A percentile compares a stretch with the other conserved stretches of the same genome.
Conservation (phyloP, 2,888 invertebrate genomes). For the Cactoblastis cactorum region DNA sequence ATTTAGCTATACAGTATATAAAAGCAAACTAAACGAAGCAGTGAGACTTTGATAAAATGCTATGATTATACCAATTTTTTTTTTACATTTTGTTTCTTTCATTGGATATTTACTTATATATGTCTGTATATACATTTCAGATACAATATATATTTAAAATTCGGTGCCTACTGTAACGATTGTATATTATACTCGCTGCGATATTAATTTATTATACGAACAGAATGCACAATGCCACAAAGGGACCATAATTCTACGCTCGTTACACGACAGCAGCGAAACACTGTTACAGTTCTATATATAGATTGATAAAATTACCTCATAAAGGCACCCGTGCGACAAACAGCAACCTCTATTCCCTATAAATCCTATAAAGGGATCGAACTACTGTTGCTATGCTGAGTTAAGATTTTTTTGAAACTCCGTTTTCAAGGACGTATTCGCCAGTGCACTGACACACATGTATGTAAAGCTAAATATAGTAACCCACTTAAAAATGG, state of each 20-base stretch:
- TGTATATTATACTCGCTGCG: conserved; percentile 23
- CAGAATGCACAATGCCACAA: conserved; percentile 36
- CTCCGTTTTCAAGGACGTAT: conserved; percentile 73
- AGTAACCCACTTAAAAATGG: conserved; percentile 27
- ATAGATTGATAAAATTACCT: conserved; percentile 44
- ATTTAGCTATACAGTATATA: too few relatives aligned
- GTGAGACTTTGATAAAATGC: too few relatives aligned
- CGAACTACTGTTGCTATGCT: conserved; percentile 74
- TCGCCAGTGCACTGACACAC: conserved; percentile 40
- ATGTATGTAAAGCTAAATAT: conserved; percentile 28
- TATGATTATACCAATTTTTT: too few relatives aligned
- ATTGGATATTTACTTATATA: too few relatives aligned
- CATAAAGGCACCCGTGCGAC: conserved; percentile 52
- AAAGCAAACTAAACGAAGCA: too few relatives aligned
- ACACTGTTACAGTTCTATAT: conserved; percentile 2
- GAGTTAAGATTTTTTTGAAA: conserved; percentile 65
- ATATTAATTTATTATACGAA: conserved; percentile 20
- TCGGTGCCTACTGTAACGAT: conserved; percentile 15
- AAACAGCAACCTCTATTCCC: conserved; percentile 40
- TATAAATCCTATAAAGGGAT: conserved; percentile 51
- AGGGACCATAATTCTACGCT: conserved; percentile 19
- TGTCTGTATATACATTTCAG: background rate
- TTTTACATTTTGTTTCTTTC: too few relatives aligned
- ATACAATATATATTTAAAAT: background rate
- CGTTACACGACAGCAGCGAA: background rate